phyloP scores from a whole-genome alignment of 2,888 invertebrate species.

The Heliconius ismenius region DNA sequence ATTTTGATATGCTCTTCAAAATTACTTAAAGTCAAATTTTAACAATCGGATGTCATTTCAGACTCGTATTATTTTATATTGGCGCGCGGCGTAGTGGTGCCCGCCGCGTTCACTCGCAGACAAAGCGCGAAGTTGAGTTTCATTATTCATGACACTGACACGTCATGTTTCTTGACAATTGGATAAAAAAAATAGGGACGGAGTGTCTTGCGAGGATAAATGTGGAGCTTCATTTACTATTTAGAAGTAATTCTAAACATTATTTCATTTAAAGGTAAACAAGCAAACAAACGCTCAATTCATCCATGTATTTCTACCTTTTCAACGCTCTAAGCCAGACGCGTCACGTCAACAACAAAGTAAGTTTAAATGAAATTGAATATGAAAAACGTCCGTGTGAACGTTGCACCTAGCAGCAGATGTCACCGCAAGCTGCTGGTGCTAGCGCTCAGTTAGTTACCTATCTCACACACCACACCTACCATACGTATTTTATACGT shows the following conservation, averaged over 20 bases:
- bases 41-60: too few relatives aligned
- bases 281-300: neutral
- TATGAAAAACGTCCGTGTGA: slow-evolving; percentile 16
- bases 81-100: too few relatives aligned
- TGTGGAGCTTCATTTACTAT: too few relatives aligned
- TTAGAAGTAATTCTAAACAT: neutral
- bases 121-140: neutral
- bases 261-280: neutral
- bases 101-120: neutral
- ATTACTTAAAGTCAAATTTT: too few relatives aligned
- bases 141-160: neutral
- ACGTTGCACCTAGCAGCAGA: neutral
- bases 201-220: too few relatives aligned
- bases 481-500: neutral
- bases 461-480: slow-evolving; percentile 1
- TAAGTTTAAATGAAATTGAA: slow-evolving; percentile 8
- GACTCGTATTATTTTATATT: too few relatives aligned
- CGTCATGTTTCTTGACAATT: neutral
- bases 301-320: neutral
- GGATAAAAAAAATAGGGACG: neutral
- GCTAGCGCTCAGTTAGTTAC: neutral
- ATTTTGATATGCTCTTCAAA: slow-evolving; percentile 1
- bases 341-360: slow-evolving; percentile 8
- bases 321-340: slow-evolving; percentile 6
- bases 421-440: neutral